These are phyloP conservation scores for Drosophila funebris DNA, from an alignment of 1,140 invertebrate genomes.

Conservation along the genomic window DNA sequence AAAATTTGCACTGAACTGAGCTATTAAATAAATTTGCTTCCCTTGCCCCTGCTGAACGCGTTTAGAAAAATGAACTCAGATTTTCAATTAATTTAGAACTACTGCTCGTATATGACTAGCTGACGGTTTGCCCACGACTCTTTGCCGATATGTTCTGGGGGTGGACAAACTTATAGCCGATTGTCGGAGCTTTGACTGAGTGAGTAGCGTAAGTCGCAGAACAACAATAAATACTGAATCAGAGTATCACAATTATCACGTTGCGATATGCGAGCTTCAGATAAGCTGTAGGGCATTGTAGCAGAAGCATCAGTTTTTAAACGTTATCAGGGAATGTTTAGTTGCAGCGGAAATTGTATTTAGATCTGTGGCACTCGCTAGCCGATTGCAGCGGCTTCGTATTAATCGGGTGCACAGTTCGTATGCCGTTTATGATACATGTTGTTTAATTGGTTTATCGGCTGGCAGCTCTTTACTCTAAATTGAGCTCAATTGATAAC, in stretches of 20 bases:
- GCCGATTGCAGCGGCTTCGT: too few relatives aligned
- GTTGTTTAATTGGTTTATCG: constrained; percentile 1
- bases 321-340: constrained; percentile 42
- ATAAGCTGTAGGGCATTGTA: constrained; percentile 28
- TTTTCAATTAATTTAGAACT: constrained; percentile 55
- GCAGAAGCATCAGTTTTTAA: constrained; percentile 18
- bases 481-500: constrained; percentile 18
- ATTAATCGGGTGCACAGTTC: constrained; percentile 7
- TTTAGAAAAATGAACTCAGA: constrained; percentile 42
- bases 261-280: constrained; percentile 41
- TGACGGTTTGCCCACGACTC: constrained; percentile 5
- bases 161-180: neutral
- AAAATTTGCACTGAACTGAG: constrained; percentile 45
- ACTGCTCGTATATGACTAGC: constrained; percentile 20
- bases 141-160: too few relatives aligned
- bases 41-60: constrained; percentile 1
- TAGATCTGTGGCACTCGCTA: constrained; percentile 1
- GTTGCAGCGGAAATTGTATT: constrained; percentile 47
- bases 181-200: constrained; percentile 5
- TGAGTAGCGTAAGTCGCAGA: constrained; percentile 35
- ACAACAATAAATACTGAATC: constrained; percentile 16
- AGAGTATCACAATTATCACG: constrained; percentile 40
- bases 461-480: neutral
- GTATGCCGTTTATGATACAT: neutral
- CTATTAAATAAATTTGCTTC: constrained; percentile 18